Evolutionary conservation across 2,888 invertebrate species (phyloP).

Genomic region (Trisateles emortualis): DNA sequence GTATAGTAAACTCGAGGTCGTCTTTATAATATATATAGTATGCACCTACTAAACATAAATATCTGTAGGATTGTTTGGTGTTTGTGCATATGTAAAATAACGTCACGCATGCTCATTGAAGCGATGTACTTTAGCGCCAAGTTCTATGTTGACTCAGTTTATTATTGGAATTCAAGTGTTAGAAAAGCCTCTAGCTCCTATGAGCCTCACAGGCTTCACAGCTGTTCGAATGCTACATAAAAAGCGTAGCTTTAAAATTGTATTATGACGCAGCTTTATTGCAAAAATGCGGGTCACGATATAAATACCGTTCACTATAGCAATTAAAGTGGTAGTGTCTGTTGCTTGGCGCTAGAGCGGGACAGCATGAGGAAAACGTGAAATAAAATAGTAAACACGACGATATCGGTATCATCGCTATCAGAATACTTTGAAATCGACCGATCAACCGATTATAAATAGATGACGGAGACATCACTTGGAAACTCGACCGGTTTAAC

Average conservation of each 20-base stretch:
- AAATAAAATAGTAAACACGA: slow-evolving; percentile 70
- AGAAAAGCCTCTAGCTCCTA: background rate
- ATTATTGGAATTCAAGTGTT: background rate
- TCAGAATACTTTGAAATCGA: slow-evolving; percentile 50
- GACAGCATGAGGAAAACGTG: slow-evolving; percentile 81
- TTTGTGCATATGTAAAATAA: background rate
- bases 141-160: background rate
- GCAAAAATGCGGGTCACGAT: slow-evolving; percentile 59
- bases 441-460: slow-evolving; percentile 43
- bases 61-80: background rate
- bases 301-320: slow-evolving; percentile 65
- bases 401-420: slow-evolving; percentile 57
- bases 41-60: background rate
- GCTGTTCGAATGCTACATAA: slow-evolving; percentile 4
- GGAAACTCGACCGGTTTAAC: slow-evolving; percentile 22
- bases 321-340: slow-evolving; percentile 55
- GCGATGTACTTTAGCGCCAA: background rate
- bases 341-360: slow-evolving; percentile 55
- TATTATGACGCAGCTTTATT: slow-evolving; percentile 51
- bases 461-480: slow-evolving; percentile 33
- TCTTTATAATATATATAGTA: slow-evolving; percentile 1
- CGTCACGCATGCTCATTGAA: slow-evolving; percentile 1
- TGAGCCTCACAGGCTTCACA: background rate
- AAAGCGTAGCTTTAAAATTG: slow-evolving; percentile 18
- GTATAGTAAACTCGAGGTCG: slow-evolving; percentile 3